phyloP scores from a whole-genome alignment of 2,888 invertebrate genomes.

The Entomobrya multifasciata region DNA sequence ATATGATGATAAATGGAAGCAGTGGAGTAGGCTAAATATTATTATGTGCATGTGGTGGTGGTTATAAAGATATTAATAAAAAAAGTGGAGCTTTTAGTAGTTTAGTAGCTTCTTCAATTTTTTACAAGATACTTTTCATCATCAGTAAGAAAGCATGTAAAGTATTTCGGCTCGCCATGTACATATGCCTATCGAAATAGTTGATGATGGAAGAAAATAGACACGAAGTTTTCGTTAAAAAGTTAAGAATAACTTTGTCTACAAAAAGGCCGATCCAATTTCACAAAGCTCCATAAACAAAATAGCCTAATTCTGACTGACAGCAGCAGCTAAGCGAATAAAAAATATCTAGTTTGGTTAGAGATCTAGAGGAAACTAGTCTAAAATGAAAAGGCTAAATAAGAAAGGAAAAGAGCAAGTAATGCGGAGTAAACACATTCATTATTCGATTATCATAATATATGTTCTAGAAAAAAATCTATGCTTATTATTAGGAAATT shows the following conservation, averaged over 20 bases:
- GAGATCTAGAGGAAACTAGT: neutral
- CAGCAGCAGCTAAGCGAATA: constrained; percentile 37
- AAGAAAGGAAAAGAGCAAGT: neutral
- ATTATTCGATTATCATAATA: too few relatives aligned
- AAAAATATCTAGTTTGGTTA: neutral
- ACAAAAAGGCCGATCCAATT: constrained; percentile 59
- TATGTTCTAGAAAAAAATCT: too few relatives aligned
- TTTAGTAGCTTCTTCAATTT: neutral
- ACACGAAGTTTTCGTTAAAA: constrained; percentile 5
- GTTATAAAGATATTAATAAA: constrained; percentile 34
- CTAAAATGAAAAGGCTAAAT: neutral
- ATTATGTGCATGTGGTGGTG: neutral
- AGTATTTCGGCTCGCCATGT: neutral
- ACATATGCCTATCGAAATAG: neutral
- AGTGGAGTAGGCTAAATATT: constrained; percentile 20
- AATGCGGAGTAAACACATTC: too few relatives aligned
- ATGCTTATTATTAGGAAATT: too few relatives aligned
- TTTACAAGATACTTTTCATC: neutral
- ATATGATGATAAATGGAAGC: neutral
- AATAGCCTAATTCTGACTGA: constrained; percentile 63
- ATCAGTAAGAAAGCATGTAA: neutral
- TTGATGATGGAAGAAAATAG: neutral
- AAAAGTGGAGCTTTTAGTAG: neutral
- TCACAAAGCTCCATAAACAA: constrained; percentile 64
- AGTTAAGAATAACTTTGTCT: constrained; percentile 44